Conservation (phyloP, 1,140 invertebrate genomes). For the Pseudomyrmex flavicornis region DNA sequence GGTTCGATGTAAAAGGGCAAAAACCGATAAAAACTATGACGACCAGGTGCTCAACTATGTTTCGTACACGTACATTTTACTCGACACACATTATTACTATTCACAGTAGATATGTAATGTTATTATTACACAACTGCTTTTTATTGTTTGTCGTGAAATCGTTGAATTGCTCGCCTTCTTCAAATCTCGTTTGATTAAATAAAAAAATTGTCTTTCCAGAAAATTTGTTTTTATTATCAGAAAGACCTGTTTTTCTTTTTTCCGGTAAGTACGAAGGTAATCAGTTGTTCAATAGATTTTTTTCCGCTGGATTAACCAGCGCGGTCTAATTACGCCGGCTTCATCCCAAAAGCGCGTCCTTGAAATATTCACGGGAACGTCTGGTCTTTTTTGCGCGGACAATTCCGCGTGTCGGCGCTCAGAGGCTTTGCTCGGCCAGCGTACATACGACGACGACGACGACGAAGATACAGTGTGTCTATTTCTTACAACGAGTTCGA, state of each 20-base stretch:
- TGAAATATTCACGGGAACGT: slow-evolving; percentile 24
- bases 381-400: neutral
- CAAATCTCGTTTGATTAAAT: neutral
- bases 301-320: neutral
- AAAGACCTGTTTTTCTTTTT: neutral
- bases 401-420: slow-evolving; percentile 21
- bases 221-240: too few species aligned
- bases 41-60: neutral
- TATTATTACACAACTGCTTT: too few species aligned
- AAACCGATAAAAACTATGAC: slow-evolving; percentile 13
- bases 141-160: neutral
- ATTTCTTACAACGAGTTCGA: slow-evolving; percentile 30
- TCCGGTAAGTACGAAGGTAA: neutral
- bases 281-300: slow-evolving; percentile 7
- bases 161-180: neutral
- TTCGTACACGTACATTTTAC: too few species aligned
- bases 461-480: neutral
- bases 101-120: too few species aligned
- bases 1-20: neutral
- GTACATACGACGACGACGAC: neutral
- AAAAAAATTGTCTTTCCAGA: too few species aligned
- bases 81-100: too few species aligned
- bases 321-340: slow-evolving; percentile 19
- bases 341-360: neutral
- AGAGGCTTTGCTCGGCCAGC: neutral